Base-by-base conservation (phyloP, 2,113 vertebrate species). In the Promerops cafer region DNA sequence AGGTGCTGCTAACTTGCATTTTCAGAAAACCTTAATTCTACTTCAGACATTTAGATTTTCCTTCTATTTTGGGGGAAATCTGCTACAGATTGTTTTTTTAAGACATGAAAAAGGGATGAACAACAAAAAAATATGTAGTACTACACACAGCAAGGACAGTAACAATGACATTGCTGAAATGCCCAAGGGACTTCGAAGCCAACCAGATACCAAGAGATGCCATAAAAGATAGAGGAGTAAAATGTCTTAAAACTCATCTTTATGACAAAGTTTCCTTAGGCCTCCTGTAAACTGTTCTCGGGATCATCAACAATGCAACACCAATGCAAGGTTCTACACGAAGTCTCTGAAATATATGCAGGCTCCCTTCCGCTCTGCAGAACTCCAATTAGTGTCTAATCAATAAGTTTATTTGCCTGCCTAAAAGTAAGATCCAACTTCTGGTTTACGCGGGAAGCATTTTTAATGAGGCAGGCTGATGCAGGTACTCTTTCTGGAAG, bases 321-420 rank as follows among this genome's bases (percentile, higher is more conserved):
- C 24, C 64, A 74, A 57, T 11, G 12, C 68, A 83, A 50, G 24
- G 45, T 59, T 91, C 71, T n/a, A 31, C 4, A 0, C 19, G 28
- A 95, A 90, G 52, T 33, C 52, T 60, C 85, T 50, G 40, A 88
- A 92, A 78, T 40, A 60, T 0, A 31, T 42, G 68, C 44, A 60
- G 49, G 52, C 60, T 93, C n/a, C 64, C 44, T 93, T 71, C 60
- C 2, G 20, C 88, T 90, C 64, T 54, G 60, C 84, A 95, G 74
- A 93, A 89, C 87, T 95, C 66, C 75, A 94, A 85, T 93, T 94
- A 95, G 78, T 19, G 45, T 75, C 90, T 86, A 96, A 96, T 96
- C 96, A 95, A 94, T 96, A 97, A 92, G 85, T 89, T 91, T 94
- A 85, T 88, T 82, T 90, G 83, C 83, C 86, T 93, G 88, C 72